Base-by-base conservation (phyloP, 2,113 vertebrate species). In the Camelus dromedarius region DNA sequence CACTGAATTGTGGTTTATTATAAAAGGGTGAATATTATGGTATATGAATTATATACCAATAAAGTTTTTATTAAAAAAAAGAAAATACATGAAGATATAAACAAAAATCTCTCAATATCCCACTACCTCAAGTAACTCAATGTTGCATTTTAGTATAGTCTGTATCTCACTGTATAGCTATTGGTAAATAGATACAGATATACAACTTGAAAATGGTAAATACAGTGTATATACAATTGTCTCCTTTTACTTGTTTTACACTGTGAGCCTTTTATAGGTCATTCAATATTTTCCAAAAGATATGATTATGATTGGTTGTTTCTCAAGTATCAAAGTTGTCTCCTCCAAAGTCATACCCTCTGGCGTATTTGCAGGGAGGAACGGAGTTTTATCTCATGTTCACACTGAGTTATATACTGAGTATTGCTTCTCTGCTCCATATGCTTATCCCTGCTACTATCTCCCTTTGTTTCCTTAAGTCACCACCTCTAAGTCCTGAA, bases 391-490 rank as follows among this genome's bases (percentile, higher is more conserved):
- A 6, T 84, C 30, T 83, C n/a, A 52, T 66, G 24, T 73, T 20
- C 50, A 70, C 46, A 77, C 19, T 67, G n/a, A 89, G 26, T 32
- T 77, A 52, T 42, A 30, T 28, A 48, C 77, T 69, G 46, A 79
- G 42, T 32, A 38, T 16, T 82, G 69, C 28, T 79, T 38, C 84
- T 86, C 54, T 81, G 13, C 92, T 92, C 24, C 24, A 72, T 5
- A 32, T 83, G 10, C 14, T 72, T 62, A 52, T 50, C 80, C 67
- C 42, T 94, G 38, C 11, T 70, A 54, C 54, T 76, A 13, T 92
- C 32, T 35, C 46, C 42, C n/a, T 89, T 86, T 95, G 79, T 60
- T 97, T 96, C 50, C 70, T 35, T 15, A 32, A 81, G 48, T 87
- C 9, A 96, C n/a, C n/a, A 60, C 7, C n/a, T 72, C 7, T 52